Evolutionary conservation across 2,888 invertebrate species (phyloP).

Genomic region (Gerris lacustris): DNA sequence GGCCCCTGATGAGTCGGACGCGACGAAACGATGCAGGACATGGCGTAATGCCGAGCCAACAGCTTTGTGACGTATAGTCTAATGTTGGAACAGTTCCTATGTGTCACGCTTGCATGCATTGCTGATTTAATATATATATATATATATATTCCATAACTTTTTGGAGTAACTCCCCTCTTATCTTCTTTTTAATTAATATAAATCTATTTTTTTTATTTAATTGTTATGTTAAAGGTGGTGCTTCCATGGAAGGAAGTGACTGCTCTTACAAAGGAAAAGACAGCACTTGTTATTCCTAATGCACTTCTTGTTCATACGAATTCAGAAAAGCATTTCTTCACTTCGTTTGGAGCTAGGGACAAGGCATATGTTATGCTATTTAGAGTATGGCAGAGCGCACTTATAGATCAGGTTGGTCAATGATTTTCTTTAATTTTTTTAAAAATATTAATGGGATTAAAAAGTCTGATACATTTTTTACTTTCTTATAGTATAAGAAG

Average conservation of each 20-base stretch:
- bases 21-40: no score
- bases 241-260: constrained; percentile 83
- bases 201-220: not conserved
- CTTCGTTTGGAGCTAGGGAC: constrained; percentile 87
- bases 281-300: constrained; percentile 88
- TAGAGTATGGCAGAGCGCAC: constrained; percentile 89
- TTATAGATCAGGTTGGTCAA: constrained; percentile 60
- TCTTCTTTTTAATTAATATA: not conserved
- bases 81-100: no score
- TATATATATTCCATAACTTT: no score
- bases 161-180: not conserved
- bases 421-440: not conserved
- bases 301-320: constrained; percentile 77
- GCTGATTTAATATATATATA: no score
- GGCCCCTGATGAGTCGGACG: no score
- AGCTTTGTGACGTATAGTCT: no score
- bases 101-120: no score
- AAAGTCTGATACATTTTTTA: no score
- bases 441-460: no score
- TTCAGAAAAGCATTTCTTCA: constrained; percentile 79
- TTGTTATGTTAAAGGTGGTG: constrained; percentile 42
- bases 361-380: constrained; percentile 92
- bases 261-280: constrained; percentile 88
- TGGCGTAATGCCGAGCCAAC: no score
- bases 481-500: no score